phyloP scores from a whole-genome alignment of 2,113 vertebrate species.

The Onychostruthus taczanowskii region DNA sequence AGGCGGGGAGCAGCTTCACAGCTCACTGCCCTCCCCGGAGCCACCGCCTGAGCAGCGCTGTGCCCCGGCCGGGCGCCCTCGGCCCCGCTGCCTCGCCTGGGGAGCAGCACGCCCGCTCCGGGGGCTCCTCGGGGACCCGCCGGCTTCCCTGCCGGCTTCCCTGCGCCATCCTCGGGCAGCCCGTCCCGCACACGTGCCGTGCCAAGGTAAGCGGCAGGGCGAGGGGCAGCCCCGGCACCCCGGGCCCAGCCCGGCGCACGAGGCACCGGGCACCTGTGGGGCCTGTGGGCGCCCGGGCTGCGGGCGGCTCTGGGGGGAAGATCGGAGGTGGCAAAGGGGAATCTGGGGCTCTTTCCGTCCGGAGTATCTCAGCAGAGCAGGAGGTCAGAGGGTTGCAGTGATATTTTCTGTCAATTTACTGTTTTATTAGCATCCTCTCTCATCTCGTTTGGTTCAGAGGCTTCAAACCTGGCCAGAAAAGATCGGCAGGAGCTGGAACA shows the following conservation, averaged over 20 bases:
- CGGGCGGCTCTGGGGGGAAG: fast-evolving
- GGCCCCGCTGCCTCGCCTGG: neutral
- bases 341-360: neutral
- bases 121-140: neutral
- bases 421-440: neutral
- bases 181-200: neutral
- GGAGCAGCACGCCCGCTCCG: neutral
- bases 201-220: neutral
- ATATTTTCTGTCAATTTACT: neutral
- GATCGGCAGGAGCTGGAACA: neutral
- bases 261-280: fast-evolving
- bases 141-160: neutral
- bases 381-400: neutral
- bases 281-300: fast-evolving
- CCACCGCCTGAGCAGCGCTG: neutral
- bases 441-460: neutral
- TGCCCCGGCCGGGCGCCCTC: neutral
- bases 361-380: neutral
- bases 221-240: neutral
- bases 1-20: neutral
- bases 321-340: neutral
- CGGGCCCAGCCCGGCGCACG: fast-evolving
- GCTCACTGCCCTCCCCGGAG: neutral
- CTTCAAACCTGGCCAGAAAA: neutral
- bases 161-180: neutral